These are phyloP conservation scores for Meloidogyne chitwoodi DNA, from an alignment of 1,140 invertebrate genomes.

Conservation along the genomic window DNA sequence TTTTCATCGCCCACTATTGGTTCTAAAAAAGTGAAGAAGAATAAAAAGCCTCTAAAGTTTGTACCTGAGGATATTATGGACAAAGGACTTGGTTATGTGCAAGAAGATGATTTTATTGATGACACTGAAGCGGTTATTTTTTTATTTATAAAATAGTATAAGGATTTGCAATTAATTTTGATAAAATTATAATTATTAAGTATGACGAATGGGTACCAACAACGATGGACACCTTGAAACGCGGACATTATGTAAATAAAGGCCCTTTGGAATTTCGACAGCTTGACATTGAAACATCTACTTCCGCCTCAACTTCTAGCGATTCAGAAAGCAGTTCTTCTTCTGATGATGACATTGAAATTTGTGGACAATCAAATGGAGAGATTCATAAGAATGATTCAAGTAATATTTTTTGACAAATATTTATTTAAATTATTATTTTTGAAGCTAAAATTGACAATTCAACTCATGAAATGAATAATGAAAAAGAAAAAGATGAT, in stretches of 20 bases:
- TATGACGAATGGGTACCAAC: slow-evolving; percentile 46
- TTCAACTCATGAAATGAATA: not conserved
- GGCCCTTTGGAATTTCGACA: slow-evolving; percentile 32
- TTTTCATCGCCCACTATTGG: not conserved
- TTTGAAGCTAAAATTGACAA: not conserved
- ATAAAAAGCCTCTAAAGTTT: slow-evolving; percentile 31
- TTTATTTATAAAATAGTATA: too few species aligned
- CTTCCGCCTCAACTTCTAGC: not conserved
- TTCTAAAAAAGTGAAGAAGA: slow-evolving; percentile 26
- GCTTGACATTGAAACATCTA: slow-evolving; percentile 14
- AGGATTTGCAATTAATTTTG: too few species aligned
- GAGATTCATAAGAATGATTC: not conserved
- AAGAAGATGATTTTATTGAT: slow-evolving; percentile 45
- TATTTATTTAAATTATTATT: not conserved
- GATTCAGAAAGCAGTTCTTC: not conserved
- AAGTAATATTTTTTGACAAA: not conserved
- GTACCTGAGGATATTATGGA: slow-evolving; percentile 41
- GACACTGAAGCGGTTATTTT: slow-evolving; percentile 42
- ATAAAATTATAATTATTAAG: slow-evolving; percentile 21
- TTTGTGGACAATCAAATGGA: not conserved
- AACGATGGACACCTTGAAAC: slow-evolving; percentile 40
- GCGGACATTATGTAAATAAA: slow-evolving; percentile 46
- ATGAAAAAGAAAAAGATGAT: not conserved
- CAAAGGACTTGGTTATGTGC: slow-evolving; percentile 47
- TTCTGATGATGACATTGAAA: not conserved